Percentiles rank a stretch among this genome's conserved stretches.
phyloP scores from a whole-genome alignment of 2,797 vertebrate genomes.

The Myotis pilosus region DNA sequence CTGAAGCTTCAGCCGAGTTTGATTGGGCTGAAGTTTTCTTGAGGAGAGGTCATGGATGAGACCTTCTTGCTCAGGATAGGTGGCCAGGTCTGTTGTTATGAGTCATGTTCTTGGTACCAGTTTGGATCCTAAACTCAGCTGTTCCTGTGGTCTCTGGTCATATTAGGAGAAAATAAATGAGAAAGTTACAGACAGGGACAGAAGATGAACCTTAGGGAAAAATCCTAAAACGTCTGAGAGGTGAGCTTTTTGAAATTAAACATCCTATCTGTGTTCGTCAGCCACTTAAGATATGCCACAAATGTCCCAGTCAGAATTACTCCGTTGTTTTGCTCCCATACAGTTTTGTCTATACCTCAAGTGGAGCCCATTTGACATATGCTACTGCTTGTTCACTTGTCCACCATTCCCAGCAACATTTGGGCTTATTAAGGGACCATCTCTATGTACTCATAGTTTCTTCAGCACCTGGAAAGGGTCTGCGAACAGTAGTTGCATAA shows the following conservation, averaged over 20 bases:
- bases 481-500: not conserved
- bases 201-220: not conserved
- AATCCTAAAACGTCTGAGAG: not conserved
- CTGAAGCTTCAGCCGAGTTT: not conserved
- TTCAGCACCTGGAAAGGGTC: not conserved
- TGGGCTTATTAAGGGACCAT: not conserved
- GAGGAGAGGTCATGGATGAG: not conserved
- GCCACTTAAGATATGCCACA: not conserved
- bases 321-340: not conserved
- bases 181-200: not conserved
- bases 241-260: not conserved
- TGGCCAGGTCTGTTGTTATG: accelerated
- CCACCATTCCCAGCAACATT: not conserved
- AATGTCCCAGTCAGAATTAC: not conserved
- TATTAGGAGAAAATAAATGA: not conserved
- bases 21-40: not conserved
- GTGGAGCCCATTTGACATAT: not conserved
- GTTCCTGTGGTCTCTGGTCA: not conserved
- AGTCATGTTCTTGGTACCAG: not conserved
- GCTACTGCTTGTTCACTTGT: not conserved
- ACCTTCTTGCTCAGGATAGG: accelerated
- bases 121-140: not conserved
- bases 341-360: not conserved
- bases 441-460: not conserved
- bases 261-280: not conserved